phyloP scores from a whole-genome alignment of 2,888 invertebrate species.

The Phyto melanocephala region DNA sequence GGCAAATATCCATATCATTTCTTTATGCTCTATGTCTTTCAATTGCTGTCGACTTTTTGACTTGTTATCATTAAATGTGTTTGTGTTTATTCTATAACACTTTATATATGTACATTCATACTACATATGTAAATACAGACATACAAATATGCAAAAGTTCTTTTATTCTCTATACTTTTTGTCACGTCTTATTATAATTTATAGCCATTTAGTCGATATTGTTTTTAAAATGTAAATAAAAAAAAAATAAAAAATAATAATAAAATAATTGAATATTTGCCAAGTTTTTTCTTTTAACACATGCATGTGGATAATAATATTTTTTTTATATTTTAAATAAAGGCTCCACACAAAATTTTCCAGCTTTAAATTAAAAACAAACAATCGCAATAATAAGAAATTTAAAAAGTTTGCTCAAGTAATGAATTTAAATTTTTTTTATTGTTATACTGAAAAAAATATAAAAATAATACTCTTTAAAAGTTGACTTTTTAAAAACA shows the following conservation, averaged over 20 bases:
- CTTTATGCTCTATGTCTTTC: conserved; percentile 8
- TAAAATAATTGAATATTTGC: conserved; percentile 59
- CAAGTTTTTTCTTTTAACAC: conserved; percentile 44
- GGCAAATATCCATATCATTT: conserved; percentile 8
- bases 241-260: background rate
- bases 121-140: too few relatives aligned
- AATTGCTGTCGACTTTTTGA: conserved; percentile 22
- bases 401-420: too few relatives aligned
- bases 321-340: background rate
- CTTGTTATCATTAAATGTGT: conserved; percentile 29
- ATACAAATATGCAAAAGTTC: background rate
- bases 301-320: background rate
- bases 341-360: background rate
- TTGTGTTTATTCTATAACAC: background rate
- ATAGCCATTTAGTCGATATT: conserved; percentile 55
- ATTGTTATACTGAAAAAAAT: too few relatives aligned
- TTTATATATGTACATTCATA: too few relatives aligned
- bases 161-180: conserved; percentile 38
- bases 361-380: too few relatives aligned
- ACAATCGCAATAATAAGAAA: too few relatives aligned
- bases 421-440: too few relatives aligned
- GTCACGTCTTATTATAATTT: conserved; percentile 63
- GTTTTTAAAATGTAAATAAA: conserved; percentile 20
- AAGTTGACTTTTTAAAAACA: too few relatives aligned
- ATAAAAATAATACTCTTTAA: too few relatives aligned